Evolutionary conservation across 1,140 invertebrate genomes (phyloP).

Genomic region (Tetramorium parvispinum): DNA sequence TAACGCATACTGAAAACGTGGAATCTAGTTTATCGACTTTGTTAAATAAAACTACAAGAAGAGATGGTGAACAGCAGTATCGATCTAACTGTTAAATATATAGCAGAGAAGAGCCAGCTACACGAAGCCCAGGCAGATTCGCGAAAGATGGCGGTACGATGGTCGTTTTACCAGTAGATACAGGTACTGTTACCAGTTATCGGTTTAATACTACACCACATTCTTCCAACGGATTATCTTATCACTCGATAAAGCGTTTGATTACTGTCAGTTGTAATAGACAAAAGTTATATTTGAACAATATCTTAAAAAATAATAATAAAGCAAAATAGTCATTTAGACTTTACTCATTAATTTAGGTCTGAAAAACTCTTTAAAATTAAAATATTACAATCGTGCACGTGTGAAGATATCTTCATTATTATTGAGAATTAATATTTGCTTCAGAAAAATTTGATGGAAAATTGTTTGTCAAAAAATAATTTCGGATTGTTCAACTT

Average conservation of each 20-base stretch:
- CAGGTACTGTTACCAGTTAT: slow-evolving; percentile 26
- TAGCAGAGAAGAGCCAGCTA: slow-evolving; percentile 6
- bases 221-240: neutral
- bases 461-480: neutral
- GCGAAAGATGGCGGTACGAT: slow-evolving; percentile 37
- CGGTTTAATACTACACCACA: neutral
- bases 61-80: neutral
- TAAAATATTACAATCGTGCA: neutral
- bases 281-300: neutral
- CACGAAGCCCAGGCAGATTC: slow-evolving; percentile 26
- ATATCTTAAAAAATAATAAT: neutral
- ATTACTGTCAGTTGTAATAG: neutral
- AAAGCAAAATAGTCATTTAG: neutral
- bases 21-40: slow-evolving; percentile 52
- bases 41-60: neutral
- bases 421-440: neutral
- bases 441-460: neutral
- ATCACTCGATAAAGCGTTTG: slow-evolving; percentile 14
- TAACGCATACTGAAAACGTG: neutral
- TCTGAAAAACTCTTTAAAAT: neutral
- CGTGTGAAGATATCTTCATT: neutral
- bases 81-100: slow-evolving; percentile 30
- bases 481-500: neutral
- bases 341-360: neutral
- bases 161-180: slow-evolving; percentile 30